Base-by-base conservation (phyloP, 2,797 vertebrate genomes). In the Neosilurus mollespiculum region DNA sequence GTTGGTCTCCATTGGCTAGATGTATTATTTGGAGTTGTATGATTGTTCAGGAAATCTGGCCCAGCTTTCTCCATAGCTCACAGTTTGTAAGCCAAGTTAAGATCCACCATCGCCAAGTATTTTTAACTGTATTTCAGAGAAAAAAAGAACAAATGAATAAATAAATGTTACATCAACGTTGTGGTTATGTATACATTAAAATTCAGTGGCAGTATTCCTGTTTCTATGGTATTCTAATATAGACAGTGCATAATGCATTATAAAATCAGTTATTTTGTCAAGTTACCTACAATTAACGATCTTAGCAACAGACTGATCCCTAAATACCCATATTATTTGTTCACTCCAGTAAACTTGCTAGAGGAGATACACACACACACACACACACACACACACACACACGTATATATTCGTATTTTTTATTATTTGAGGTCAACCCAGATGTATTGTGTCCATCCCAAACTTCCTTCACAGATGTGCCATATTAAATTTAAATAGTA, bases 41-140 rank as follows among this genome's bases (percentile, higher is more conserved):
- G 89, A 86, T 91, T 87, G 71, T 90, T 86, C 73, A 88, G 88
- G 24, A 90, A 84, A 83, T 81, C 87, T 22, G 86, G 86, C 81
- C 78, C 9, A n/a, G 81, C 30, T 76, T 90, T 90, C 78, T 92
- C 94, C 94, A 95, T 95, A 84, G 87, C 90, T 93, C 83, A 87
- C 73, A 76, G 22, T 83, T 37, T 81, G 71, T 78, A 61, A 24
- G 30, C 69, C 62, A 62, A 30, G 54, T 56, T 77, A 83, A 51
- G 26, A 43, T 86, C 87, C 78, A 88, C 87, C 88, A 89, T 91
- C 24, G 3, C n/a, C 66, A 75, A 75, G 18, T 79, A 7, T 81
- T 86, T 62, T 62, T 16, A 72, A 85, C 20, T 65, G 81, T 59
- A 56, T 82, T 89, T 90, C 83, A 86, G 79, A 49, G 65, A 64